Evolutionary conservation across 2,113 vertebrate genomes (phyloP).

Genomic region (Oostethus manadensis): DNA sequence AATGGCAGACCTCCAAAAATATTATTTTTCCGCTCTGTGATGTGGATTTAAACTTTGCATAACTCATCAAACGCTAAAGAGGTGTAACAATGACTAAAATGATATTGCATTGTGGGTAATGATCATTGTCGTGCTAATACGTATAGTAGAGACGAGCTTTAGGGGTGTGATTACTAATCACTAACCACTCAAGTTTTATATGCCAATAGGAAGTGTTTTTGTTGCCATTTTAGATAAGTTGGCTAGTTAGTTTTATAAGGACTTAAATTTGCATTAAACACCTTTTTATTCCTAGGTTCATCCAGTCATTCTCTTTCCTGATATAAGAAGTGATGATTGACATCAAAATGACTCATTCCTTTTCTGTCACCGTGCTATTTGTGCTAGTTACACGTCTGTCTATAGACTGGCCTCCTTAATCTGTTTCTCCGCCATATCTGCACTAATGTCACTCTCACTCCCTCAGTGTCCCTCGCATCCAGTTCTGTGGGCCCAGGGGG

Average conservation of each 20-base stretch:
- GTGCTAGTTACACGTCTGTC: not conserved
- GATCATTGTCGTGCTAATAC: too few species aligned
- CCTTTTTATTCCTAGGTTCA: conserved; percentile 3
- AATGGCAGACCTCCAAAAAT: too few species aligned
- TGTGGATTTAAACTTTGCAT: too few species aligned
- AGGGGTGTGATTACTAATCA: too few species aligned
- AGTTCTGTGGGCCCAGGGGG: conserved; percentile 91
- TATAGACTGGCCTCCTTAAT: conserved; percentile 28
- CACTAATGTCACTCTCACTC: conserved; percentile 14
- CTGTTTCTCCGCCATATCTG: conserved; percentile 30
- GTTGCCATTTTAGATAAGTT: conserved; percentile 1
- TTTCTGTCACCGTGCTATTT: not conserved
- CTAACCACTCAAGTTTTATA: too few species aligned
- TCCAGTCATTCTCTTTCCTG: not conserved
- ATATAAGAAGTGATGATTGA: conserved; percentile 18
- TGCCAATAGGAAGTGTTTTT: not conserved
- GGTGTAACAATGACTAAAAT: too few species aligned
- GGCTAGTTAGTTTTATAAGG: conserved; percentile 5
- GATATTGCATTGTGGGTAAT: too few species aligned
- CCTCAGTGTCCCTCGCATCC: conserved; percentile 87
- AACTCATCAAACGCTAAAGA: too few species aligned
- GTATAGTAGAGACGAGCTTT: too few species aligned
- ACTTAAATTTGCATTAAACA: not conserved
- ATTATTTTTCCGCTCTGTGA: too few species aligned
- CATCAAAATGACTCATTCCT: conserved; percentile 36